Base-by-base conservation (phyloP, 2,113 vertebrate species). In the Uropsilus gracilis region DNA sequence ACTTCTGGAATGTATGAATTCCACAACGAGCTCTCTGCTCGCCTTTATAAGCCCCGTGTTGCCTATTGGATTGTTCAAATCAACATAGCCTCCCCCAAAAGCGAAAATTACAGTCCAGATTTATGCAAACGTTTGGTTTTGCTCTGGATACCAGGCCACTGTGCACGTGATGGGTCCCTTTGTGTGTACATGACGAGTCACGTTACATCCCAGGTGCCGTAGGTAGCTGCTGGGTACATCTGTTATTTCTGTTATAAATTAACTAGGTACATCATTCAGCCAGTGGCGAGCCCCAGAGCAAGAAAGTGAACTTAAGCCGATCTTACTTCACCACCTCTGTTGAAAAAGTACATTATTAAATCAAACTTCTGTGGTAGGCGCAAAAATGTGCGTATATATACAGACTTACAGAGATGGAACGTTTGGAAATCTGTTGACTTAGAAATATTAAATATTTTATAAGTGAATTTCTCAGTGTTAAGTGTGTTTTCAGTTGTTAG, bases 401-500 rank as follows among this genome's bases (percentile, higher is more conserved):
- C 14, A 77, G 63, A 50, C 14, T 30, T 53, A 76, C 34, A 30
- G n/a, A n/a, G n/a, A n/a, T 50, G 46, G 16, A 80, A 93, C 7
- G 18, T 75, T 57, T 48, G n/a, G 48, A 91, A 77, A 53, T 88
- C 72, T 88, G 34, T 77, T 68, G 57, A 63, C 64, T 87, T 30
- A 73, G 44, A 76, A 86, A 59, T 6, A 71, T 30, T 71, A 48
- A 63, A 73, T 30, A 63, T 81, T 89, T 92, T 59, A 17, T 66
- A 91, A 61, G 59, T 72, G 86, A 80, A 78, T 71, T 84, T 86
- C 42, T 32, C 37, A 34, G 34, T 53, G n/a, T 73, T 85, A 90
- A 42, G 6, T 92, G 26, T 63, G 30, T 86, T 73, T 42, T 77
- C 42, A 61, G n/a, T 64, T 87, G 34, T 12, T 59, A 63, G 39